Conservation (phyloP, 2,888 invertebrate genomes). For the Cynaeus angustus region DNA sequence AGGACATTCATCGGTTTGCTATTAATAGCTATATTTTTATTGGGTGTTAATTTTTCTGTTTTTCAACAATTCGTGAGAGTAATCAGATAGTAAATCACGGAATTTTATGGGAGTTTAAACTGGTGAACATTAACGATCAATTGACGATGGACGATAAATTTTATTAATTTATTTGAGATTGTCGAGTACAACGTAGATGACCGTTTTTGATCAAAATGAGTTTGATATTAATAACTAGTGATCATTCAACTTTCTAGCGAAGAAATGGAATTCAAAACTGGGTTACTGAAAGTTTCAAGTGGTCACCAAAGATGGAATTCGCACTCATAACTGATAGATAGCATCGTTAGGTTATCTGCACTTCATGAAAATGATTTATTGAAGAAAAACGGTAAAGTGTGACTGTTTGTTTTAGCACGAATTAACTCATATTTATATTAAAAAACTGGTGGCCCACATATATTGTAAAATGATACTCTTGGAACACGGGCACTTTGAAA, state of each 20-base stretch:
- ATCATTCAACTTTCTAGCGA: conserved; percentile 4
- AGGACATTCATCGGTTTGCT: too few relatives aligned
- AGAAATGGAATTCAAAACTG: background rate
- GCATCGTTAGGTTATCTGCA: background rate
- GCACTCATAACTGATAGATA: background rate
- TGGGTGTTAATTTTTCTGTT: background rate
- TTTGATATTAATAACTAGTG: conserved; percentile 8
- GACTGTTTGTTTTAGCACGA: too few relatives aligned
- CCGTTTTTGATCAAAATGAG: background rate
- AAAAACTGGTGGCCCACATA: too few relatives aligned
- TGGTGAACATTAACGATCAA: conserved; percentile 34
- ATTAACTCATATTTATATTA: too few relatives aligned
- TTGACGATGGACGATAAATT: conserved; percentile 45
- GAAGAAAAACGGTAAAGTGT: too few relatives aligned
- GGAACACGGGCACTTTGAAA: too few relatives aligned
- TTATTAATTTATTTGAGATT: conserved; percentile 30
- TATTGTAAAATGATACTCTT: too few relatives aligned
- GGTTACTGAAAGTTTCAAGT: conserved; percentile 17
- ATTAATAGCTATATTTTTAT: too few relatives aligned
- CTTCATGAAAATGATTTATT: too few relatives aligned
- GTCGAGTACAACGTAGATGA: too few relatives aligned
- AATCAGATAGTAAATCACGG: conserved; percentile 35
- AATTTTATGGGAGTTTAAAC: conserved; percentile 42
- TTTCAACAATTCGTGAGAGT: conserved; percentile 34
- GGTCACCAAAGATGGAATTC: conserved; percentile 12